These are phyloP conservation scores for Scaptomyza tumidula DNA, from an alignment of 2,888 invertebrate species.

Conservation along the genomic window DNA sequence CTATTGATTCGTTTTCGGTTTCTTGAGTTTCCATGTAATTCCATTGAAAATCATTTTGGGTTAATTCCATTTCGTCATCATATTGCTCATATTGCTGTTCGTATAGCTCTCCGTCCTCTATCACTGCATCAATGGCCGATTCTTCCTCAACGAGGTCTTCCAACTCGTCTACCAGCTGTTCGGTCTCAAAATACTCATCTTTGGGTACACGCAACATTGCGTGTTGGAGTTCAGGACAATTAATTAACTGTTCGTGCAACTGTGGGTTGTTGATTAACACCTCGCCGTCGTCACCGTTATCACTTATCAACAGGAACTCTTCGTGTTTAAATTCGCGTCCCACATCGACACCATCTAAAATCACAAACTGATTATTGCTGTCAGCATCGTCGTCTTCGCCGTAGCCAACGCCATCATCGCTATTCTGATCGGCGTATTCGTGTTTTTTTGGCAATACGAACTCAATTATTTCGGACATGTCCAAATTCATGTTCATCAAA, in stretches of 20 bases:
- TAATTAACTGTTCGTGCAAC: slow-evolving; percentile 45
- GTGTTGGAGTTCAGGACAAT: slow-evolving; percentile 34
- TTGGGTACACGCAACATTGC: slow-evolving; percentile 37
- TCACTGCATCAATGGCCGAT: neutral
- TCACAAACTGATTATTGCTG: slow-evolving; percentile 41
- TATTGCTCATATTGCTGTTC: slow-evolving; percentile 18
- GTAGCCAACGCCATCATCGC: slow-evolving; percentile 9
- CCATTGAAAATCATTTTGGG: slow-evolving; percentile 10
- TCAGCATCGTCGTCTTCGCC: slow-evolving; percentile 36
- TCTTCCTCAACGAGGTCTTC: slow-evolving; percentile 29
- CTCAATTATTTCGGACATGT: slow-evolving; percentile 79
- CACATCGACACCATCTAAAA: slow-evolving; percentile 58
- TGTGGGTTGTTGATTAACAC: slow-evolving; percentile 43
- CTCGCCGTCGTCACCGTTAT: slow-evolving; percentile 44
- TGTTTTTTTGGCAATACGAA: slow-evolving; percentile 60
- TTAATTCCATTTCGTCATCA: slow-evolving; percentile 4
- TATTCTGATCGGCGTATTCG: slow-evolving; percentile 48
- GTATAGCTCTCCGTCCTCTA: slow-evolving; percentile 9
- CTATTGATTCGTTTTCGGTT: slow-evolving; percentile 8
- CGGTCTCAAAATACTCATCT: slow-evolving; percentile 41
- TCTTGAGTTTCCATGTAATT: slow-evolving; percentile 14
- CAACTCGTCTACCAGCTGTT: slow-evolving; percentile 49
- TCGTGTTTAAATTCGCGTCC: slow-evolving; percentile 52
- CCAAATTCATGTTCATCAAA: slow-evolving; percentile 46
- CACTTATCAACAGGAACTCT: slow-evolving; percentile 52